Evolutionary conservation across 2,888 invertebrate species (phyloP).

Genomic region (Helleia helle): DNA sequence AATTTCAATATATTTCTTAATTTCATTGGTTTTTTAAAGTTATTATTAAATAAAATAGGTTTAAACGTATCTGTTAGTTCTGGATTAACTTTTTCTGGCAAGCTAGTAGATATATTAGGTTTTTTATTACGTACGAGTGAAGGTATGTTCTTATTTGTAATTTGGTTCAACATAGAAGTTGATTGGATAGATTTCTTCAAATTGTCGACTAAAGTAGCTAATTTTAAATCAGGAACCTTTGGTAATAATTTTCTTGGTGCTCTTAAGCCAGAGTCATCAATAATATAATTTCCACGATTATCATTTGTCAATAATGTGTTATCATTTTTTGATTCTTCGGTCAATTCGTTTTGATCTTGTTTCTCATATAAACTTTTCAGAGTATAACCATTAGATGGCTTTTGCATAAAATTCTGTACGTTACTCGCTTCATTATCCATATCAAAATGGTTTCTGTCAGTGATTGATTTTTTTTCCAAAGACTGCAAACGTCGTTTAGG

Average conservation of each 20-base stretch:
- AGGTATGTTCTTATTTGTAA: neutral
- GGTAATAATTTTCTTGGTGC: neutral
- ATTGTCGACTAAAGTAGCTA: constrained; percentile 3
- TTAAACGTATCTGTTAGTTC: constrained; percentile 9
- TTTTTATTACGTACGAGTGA: neutral
- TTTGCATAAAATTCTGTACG: constrained; percentile 29
- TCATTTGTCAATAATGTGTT: constrained; percentile 9
- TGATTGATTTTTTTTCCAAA: constrained; percentile 11
- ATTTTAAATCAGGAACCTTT: neutral
- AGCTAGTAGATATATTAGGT: neutral
- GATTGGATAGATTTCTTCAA: constrained; percentile 8
- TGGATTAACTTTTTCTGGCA: neutral
- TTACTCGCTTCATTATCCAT: constrained; percentile 44
- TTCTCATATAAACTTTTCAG: constrained; percentile 13
- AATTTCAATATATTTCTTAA: constrained; percentile 37
- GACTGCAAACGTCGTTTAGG: constrained; percentile 18
- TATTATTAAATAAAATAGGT: neutral
- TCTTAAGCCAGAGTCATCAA: neutral
- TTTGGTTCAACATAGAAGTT: neutral
- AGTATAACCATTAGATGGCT: constrained; percentile 17
- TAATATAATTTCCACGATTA: neutral
- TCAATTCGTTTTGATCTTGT: constrained; percentile 5
- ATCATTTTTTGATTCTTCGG: constrained; percentile 12
- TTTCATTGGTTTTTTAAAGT: constrained; percentile 19
- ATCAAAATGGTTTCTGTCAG: constrained; percentile 25